Conservation (phyloP, 1,140 invertebrate species). For the Camponotus pennsylvanicus region DNA sequence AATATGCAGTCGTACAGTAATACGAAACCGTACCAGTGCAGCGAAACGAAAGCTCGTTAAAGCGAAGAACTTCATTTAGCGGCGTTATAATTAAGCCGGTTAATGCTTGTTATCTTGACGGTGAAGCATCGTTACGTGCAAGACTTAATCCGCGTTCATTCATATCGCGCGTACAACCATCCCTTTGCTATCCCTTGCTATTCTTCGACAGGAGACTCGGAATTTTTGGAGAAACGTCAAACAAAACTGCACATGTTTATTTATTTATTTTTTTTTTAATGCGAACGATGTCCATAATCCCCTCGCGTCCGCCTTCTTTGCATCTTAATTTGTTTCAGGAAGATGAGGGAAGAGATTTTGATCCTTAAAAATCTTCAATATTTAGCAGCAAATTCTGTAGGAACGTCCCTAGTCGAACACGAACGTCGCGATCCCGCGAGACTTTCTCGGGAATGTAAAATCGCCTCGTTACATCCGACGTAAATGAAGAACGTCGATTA, state of each 20-base stretch:
- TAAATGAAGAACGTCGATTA: slow-evolving; percentile 40
- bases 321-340: background rate
- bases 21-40: slow-evolving; percentile 46
- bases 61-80: slow-evolving; percentile 45
- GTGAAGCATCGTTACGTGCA: slow-evolving; percentile 23
- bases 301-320: too few species aligned
- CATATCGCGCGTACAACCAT: background rate
- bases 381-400: background rate
- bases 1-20: slow-evolving; percentile 40
- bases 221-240: background rate
- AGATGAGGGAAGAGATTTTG: background rate
- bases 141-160: slow-evolving; percentile 53
- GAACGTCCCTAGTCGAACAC: background rate
- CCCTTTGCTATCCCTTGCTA: too few species aligned
- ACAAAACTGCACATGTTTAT: background rate
- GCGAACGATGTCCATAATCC: background rate
- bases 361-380: background rate
- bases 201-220: background rate
- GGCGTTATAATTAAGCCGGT: slow-evolving; percentile 48
- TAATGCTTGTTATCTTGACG: slow-evolving; percentile 58
- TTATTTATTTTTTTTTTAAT: background rate
- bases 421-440: background rate
- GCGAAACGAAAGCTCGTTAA: slow-evolving; percentile 51
- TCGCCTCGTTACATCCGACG: slow-evolving; percentile 14
- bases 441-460: background rate